Evolutionary conservation across 2,888 invertebrate genomes (phyloP).

Genomic region (Nephrocerus scutellatus): DNA sequence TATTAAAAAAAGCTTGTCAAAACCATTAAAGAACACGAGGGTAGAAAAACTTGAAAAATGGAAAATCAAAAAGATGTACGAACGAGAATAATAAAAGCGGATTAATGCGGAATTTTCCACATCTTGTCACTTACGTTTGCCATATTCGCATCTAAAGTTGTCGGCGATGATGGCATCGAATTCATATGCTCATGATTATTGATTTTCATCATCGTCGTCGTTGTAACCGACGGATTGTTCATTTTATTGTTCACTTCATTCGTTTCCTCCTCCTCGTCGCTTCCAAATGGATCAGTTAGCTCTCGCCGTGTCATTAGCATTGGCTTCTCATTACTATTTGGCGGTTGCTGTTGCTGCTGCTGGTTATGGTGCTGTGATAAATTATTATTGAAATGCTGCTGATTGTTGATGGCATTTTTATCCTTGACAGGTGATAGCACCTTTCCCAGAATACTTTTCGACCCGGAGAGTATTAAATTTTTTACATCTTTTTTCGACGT

Average conservation of each 20-base stretch:
- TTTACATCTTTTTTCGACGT: slow-evolving; percentile 63
- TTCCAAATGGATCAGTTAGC: slow-evolving; percentile 82
- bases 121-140: slow-evolving; percentile 50
- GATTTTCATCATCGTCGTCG: slow-evolving; percentile 18
- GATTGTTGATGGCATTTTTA: slow-evolving; percentile 49
- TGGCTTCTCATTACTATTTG: slow-evolving; percentile 27
- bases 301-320: slow-evolving; percentile 77
- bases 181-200: slow-evolving; percentile 19
- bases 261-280: slow-evolving; percentile 73
- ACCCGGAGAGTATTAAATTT: slow-evolving; percentile 61
- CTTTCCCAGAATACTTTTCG: slow-evolving; percentile 66
- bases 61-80: background rate
- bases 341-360: slow-evolving; percentile 16
- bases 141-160: slow-evolving; percentile 47
- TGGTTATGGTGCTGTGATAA: slow-evolving; percentile 22
- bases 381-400: slow-evolving; percentile 27
- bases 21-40: no score
- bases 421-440: slow-evolving; percentile 70
- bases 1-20: background rate
- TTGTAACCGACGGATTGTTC: no score
- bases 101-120: no score
- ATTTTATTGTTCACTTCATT: slow-evolving; percentile 15
- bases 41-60: background rate
- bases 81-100: background rate
- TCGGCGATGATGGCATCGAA: slow-evolving; percentile 28